Evolutionary conservation across 2,888 invertebrate genomes (phyloP).

Genomic region (Ochlodes sylvanus): DNA sequence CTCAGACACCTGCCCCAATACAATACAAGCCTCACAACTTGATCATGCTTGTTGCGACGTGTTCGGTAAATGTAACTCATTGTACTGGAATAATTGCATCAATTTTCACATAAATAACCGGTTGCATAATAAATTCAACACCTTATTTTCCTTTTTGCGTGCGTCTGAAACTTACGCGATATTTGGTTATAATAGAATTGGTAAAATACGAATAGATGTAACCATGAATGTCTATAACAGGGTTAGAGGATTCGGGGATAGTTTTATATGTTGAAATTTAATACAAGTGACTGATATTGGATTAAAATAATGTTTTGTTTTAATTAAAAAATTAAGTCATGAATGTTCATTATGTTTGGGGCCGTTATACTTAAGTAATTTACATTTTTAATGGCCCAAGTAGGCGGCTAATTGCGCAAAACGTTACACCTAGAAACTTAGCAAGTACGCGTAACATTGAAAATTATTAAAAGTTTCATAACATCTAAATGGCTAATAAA

Average conservation of each 20-base stretch:
- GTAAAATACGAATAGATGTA: too few relatives aligned
- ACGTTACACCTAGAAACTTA: slow-evolving; percentile 27
- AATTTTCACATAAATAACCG: slow-evolving; percentile 36
- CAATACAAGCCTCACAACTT: too few relatives aligned
- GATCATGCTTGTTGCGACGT: slow-evolving; percentile 23
- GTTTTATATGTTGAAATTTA: too few relatives aligned
- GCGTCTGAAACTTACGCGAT: slow-evolving; percentile 18
- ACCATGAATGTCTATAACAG: too few relatives aligned
- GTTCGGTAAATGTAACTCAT: slow-evolving; percentile 31
- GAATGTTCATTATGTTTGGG: slow-evolving; percentile 9
- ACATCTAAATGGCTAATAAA: slow-evolving; percentile 16
- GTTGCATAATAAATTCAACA: slow-evolving; percentile 28
- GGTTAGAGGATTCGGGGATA: too few relatives aligned
- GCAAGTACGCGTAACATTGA: slow-evolving; percentile 19
- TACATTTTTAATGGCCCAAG: slow-evolving; percentile 19
- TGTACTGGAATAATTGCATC: slow-evolving; percentile 37
- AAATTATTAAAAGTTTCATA: slow-evolving; percentile 28
- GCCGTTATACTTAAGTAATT: background rate
- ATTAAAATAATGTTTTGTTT: background rate
- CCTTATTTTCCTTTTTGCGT: slow-evolving; percentile 24
- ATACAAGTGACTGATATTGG: background rate
- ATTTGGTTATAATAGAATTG: too few relatives aligned
- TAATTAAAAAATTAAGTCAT: slow-evolving; percentile 10
- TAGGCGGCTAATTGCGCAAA: slow-evolving; percentile 27
- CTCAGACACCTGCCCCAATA: slow-evolving; percentile 35